Percentiles rank a stretch among this genome's conserved stretches.
Conservation (phyloP, 2,888 invertebrate genomes). For the Melieria crassipennis region DNA sequence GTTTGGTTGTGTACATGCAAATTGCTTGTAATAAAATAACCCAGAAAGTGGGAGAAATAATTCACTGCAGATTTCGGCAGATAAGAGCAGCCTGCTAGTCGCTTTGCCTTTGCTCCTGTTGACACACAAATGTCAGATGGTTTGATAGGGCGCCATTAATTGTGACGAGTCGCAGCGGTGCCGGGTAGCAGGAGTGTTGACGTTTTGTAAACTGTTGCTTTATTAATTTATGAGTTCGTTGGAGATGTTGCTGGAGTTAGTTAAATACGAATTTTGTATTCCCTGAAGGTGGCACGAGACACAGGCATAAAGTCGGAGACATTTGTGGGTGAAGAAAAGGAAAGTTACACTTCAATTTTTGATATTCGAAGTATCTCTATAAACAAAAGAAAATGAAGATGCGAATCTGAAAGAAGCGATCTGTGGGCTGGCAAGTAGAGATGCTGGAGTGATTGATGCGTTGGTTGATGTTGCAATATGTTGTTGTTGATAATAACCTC, state of each 20-base stretch:
- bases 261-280: no score
- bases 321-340: no score
- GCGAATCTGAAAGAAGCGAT: neutral
- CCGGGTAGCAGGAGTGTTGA: neutral
- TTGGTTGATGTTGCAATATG: no score
- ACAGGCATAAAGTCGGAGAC: no score
- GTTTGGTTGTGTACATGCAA: slow-evolving; percentile 57
- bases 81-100: slow-evolving; percentile 38
- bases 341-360: neutral
- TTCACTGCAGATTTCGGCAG: slow-evolving; percentile 39
- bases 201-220: neutral
- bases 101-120: slow-evolving; percentile 33
- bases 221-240: no score
- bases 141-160: slow-evolving; percentile 37
- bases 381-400: neutral
- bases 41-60: slow-evolving; percentile 29
- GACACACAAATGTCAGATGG: slow-evolving; percentile 46
- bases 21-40: slow-evolving; percentile 60
- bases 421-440: neutral
- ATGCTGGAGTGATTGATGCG: no score
- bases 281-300: no score
- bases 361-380: neutral
- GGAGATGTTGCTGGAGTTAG: no score
- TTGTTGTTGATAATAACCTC: no score
- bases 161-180: slow-evolving; percentile 9